Evolutionary conservation across 2,113 vertebrate species (phyloP).

Genomic region (Toxotes chatareus): DNA sequence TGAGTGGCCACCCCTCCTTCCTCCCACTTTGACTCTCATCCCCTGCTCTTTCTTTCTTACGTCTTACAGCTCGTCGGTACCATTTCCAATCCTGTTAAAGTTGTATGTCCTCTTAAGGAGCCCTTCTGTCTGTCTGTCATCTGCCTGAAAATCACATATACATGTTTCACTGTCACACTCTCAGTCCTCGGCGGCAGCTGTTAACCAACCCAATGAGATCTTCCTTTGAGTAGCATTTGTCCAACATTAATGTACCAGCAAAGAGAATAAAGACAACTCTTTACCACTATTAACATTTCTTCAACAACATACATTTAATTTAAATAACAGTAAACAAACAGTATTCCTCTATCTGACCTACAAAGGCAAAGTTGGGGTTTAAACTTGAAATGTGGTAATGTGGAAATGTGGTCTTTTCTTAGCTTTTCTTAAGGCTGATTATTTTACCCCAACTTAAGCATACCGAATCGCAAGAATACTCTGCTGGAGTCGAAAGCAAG

Average conservation of each 20-base stretch:
- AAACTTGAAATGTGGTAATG: not conserved
- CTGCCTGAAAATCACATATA: slow-evolving; percentile 65
- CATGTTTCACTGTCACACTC: slow-evolving; percentile 69
- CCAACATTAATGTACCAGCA: slow-evolving; percentile 13
- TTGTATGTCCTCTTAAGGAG: slow-evolving; percentile 69
- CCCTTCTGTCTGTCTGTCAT: slow-evolving; percentile 75
- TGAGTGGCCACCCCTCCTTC: slow-evolving; percentile 49
- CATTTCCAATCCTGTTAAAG: slow-evolving; percentile 82
- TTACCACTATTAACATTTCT: not conserved
- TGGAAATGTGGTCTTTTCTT: not conserved
- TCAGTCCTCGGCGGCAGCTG: slow-evolving; percentile 63
- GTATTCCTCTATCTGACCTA: not conserved
- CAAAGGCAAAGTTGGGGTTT: not conserved
- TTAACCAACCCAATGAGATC: slow-evolving; percentile 43
- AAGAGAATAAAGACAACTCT: slow-evolving; percentile 9
- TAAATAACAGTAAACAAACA: not conserved
- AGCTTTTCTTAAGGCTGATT: not conserved
- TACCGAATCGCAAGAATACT: not conserved
- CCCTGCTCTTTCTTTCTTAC: slow-evolving; percentile 63
- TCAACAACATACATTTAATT: not conserved
- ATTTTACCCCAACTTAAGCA: not conserved
- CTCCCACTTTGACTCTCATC: slow-evolving; percentile 69
- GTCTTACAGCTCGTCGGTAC: slow-evolving; percentile 72
- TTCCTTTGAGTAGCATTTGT: slow-evolving; percentile 20
- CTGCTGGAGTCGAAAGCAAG: not conserved